Conservation (phyloP, 2,888 invertebrate species). For the Orthosia gracilis region DNA sequence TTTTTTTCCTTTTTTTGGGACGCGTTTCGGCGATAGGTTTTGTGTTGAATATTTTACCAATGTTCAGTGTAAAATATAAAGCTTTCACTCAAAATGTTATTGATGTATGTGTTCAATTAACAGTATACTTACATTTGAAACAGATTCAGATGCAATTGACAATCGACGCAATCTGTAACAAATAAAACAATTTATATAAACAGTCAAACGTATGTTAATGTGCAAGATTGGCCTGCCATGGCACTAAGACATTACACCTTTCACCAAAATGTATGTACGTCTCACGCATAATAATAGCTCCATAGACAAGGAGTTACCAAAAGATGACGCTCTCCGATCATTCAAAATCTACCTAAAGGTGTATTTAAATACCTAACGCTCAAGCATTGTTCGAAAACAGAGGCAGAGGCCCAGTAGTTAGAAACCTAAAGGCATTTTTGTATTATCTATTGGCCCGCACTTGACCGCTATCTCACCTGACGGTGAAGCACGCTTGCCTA, state of each 20-base stretch:
- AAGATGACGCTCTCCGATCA: no score
- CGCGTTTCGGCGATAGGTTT: background rate
- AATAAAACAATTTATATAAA: conserved; percentile 5
- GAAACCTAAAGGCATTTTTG: background rate
- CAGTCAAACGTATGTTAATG: background rate
- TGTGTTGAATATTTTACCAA: background rate
- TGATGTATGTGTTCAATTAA: background rate
- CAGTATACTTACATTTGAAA: conserved; percentile 18
- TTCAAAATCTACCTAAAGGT: no score
- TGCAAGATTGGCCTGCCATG: background rate
- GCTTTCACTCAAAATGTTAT: background rate
- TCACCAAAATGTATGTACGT: no score
- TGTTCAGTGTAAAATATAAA: background rate
- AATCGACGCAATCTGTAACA: conserved; percentile 36
- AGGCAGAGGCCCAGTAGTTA: background rate
- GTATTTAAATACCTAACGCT: background rate
- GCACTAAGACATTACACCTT: no score
- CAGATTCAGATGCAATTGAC: background rate
- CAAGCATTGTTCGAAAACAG: background rate
- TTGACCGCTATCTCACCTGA: no score
- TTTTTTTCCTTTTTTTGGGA: background rate
- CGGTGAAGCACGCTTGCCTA: no score
- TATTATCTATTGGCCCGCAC: no score
- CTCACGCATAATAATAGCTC: no score
- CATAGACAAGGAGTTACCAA: no score